Conservation (phyloP, 2,888 invertebrate species). For the Cremastobaeus sp. region DNA sequence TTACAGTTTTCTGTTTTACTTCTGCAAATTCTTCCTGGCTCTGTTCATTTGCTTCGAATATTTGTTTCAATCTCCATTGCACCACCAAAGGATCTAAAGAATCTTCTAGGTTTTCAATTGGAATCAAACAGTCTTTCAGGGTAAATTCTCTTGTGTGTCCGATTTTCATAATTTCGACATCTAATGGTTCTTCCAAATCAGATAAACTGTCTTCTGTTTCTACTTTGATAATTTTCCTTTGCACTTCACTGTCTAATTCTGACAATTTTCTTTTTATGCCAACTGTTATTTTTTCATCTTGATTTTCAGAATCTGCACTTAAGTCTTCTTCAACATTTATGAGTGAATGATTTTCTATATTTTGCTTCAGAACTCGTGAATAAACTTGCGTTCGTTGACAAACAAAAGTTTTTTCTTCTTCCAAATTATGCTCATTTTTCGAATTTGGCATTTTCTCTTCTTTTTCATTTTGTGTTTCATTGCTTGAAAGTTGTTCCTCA, state of each 20-base stretch:
- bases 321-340: neutral
- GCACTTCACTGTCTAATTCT: no score
- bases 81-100: conserved; percentile 46
- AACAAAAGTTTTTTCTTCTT: conserved; percentile 2
- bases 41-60: conserved; percentile 2
- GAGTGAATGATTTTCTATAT: no score
- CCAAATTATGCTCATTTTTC: neutral
- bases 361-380: neutral
- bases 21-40: neutral
- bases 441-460: neutral
- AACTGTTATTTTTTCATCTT: neutral
- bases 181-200: neutral
- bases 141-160: neutral
- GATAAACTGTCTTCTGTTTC: neutral
- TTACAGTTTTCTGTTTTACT: neutral
- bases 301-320: neutral
- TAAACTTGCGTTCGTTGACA: conserved; percentile 5
- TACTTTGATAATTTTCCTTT: no score
- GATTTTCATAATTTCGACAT: neutral
- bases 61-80: conserved; percentile 47
- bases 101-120: conserved; percentile 48
- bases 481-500: neutral
- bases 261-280: no score
- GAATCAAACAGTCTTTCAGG: conserved; percentile 18
- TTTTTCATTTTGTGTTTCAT: neutral